phyloP scores from a whole-genome alignment of 2,113 vertebrate species.

The Lynx canadensis region DNA sequence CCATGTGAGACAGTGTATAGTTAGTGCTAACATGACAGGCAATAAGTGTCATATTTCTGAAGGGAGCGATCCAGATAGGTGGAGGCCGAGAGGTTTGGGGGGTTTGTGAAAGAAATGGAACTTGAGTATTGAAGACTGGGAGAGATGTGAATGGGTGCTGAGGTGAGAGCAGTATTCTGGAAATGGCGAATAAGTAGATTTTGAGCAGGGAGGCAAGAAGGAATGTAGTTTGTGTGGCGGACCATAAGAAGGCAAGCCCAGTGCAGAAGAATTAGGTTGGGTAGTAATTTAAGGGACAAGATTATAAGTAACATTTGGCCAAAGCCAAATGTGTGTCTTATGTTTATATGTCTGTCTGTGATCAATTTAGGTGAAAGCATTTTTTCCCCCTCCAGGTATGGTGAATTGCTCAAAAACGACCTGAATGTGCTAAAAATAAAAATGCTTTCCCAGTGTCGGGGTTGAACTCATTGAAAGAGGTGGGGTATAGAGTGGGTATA shows the following conservation, averaged over 20 bases:
- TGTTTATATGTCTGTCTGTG: background rate
- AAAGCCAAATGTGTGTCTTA: background rate
- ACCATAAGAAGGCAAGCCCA: background rate
- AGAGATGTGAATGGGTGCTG: background rate
- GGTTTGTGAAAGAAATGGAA: background rate
- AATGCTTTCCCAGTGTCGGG: background rate
- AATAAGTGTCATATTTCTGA: background rate
- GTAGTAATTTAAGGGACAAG: background rate
- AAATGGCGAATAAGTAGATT: background rate
- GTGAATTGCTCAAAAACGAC: background rate
- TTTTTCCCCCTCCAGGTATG: background rate
- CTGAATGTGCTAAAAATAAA: conserved; percentile 4
- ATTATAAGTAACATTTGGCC: background rate
- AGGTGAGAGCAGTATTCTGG: background rate
- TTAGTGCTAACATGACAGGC: background rate
- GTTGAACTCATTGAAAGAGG: background rate
- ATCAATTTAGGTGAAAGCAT: background rate
- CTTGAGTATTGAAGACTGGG: background rate
- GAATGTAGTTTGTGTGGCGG: background rate
- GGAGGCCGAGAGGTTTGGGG: background rate
- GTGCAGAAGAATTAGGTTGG: background rate
- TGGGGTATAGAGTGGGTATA: background rate
- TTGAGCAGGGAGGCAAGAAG: conserved; percentile 1
- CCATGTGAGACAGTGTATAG: background rate
- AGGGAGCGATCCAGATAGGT: background rate